Conservation (phyloP, 37 sponge, comb jelly and placozoan species). For the Eunapius fragilis region DNA sequence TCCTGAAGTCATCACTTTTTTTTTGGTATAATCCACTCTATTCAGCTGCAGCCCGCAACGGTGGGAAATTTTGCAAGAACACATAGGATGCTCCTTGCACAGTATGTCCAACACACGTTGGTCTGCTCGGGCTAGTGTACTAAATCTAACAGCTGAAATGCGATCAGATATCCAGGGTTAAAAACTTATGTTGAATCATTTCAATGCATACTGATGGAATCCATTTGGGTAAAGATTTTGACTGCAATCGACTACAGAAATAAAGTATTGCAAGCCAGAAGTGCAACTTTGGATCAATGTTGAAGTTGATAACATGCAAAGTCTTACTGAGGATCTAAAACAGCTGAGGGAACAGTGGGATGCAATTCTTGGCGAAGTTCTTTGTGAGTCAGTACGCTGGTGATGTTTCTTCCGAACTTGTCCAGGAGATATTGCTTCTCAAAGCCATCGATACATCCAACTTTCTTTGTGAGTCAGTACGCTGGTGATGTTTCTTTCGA, state of each 20-base stretch:
- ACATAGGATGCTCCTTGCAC: too few relatives aligned
- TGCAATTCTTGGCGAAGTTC: conserved; percentile 13
- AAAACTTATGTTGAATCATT: conserved; percentile 10
- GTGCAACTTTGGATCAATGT: conserved; percentile 20
- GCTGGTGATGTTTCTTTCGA: too few relatives aligned
- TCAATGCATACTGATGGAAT: conserved; percentile 11
- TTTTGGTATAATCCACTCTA: conserved; percentile 19
- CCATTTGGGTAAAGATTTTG: conserved; percentile 15
- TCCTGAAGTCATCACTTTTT: conserved; percentile 30
- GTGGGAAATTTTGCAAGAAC: too few relatives aligned
- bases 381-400: background rate
- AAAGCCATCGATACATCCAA: conserved; percentile 19
- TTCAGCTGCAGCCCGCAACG: conserved; percentile 11
- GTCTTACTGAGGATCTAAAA: conserved; percentile 14
- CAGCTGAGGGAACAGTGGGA: conserved; percentile 13
- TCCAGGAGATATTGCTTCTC: conserved; percentile 3
- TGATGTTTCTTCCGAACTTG: conserved; percentile 15
- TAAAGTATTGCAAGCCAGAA: conserved; percentile 20
- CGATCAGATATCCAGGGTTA: conserved; percentile 17
- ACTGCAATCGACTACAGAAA: conserved; percentile 11
- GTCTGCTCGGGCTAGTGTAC: too few relatives aligned
- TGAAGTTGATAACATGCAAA: conserved; percentile 7
- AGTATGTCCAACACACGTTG: too few relatives aligned
- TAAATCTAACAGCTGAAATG: conserved; percentile 7
- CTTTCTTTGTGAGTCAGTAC: too few relatives aligned